Conservation (phyloP, 2,888 invertebrate genomes). For the Camponotus fellah region DNA sequence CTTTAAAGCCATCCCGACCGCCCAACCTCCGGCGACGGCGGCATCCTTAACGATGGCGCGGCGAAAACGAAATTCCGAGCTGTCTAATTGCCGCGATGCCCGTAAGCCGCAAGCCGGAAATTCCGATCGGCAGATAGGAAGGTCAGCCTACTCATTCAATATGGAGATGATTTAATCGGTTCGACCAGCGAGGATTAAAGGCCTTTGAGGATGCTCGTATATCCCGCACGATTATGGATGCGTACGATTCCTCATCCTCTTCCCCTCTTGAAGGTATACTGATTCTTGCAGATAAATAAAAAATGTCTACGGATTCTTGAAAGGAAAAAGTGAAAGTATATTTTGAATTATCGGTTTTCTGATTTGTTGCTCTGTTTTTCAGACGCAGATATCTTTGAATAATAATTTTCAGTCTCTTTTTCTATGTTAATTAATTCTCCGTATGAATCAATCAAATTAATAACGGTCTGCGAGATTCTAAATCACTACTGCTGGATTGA, state of each 20-base stretch:
- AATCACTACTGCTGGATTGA: constrained; percentile 6
- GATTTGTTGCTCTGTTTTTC: neutral
- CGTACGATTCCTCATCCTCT: neutral
- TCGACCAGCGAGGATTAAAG: neutral
- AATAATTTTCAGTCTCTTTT: neutral
- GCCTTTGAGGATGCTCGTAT: neutral
- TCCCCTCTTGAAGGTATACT: neutral
- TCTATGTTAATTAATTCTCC: neutral
- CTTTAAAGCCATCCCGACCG: constrained; percentile 70
- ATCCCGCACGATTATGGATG: neutral
- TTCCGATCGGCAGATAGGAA: constrained; percentile 62
- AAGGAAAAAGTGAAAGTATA: neutral
- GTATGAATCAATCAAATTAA: constrained; percentile 18
- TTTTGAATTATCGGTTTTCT: neutral
- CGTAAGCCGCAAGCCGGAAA: constrained; percentile 62
- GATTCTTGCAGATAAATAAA: constrained; percentile 17
- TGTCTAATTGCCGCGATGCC: constrained; percentile 74
- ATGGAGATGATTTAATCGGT: constrained; percentile 38
- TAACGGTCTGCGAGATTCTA: neutral
- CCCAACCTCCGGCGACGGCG: constrained; percentile 54
- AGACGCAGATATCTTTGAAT: neutral
- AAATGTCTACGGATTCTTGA: neutral
- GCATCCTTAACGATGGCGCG: constrained; percentile 69
- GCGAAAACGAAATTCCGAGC: constrained; percentile 76
- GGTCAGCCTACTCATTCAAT: constrained; percentile 48